Evolutionary conservation across 2,113 vertebrate genomes (phyloP).

Genomic region (Tragelaphus buxtoni): DNA sequence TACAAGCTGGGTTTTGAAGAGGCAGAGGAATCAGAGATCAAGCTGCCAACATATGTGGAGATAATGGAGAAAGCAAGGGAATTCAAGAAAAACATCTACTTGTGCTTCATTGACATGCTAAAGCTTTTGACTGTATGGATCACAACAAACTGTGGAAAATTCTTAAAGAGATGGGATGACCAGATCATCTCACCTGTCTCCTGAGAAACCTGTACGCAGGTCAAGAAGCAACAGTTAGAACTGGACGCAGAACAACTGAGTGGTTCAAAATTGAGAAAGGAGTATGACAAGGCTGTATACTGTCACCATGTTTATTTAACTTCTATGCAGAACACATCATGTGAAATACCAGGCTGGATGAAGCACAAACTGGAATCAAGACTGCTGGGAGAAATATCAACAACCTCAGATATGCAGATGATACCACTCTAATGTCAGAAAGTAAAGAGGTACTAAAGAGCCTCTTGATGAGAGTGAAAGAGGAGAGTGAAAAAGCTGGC

Average conservation of each 20-base stretch:
- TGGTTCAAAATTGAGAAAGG: not conserved
- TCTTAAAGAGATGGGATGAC: not conserved
- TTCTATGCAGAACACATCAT: not conserved
- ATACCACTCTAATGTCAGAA: not conserved
- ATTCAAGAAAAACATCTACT: not conserved
- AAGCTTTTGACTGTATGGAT: not conserved
- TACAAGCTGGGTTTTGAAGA: not conserved
- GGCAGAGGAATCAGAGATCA: not conserved
- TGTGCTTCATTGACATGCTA: not conserved
- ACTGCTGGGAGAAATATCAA: not conserved
- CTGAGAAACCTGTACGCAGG: not conserved
- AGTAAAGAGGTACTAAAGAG: not conserved
- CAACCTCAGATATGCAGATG: not conserved
- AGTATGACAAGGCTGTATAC: not conserved
- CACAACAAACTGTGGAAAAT: not conserved
- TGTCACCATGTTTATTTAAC: not conserved
- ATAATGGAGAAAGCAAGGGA: not conserved
- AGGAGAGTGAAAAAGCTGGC: not conserved
- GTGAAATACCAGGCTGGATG: not conserved
- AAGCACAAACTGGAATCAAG: not conserved
- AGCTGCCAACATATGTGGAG: not conserved
- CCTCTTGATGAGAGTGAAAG: not conserved
- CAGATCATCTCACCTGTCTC: not conserved
- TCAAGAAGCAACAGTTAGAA: not conserved
- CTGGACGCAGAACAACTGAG: not conserved